phyloP scores from a whole-genome alignment of 2,113 vertebrate genomes.

The Gopherus flavomarginatus region DNA sequence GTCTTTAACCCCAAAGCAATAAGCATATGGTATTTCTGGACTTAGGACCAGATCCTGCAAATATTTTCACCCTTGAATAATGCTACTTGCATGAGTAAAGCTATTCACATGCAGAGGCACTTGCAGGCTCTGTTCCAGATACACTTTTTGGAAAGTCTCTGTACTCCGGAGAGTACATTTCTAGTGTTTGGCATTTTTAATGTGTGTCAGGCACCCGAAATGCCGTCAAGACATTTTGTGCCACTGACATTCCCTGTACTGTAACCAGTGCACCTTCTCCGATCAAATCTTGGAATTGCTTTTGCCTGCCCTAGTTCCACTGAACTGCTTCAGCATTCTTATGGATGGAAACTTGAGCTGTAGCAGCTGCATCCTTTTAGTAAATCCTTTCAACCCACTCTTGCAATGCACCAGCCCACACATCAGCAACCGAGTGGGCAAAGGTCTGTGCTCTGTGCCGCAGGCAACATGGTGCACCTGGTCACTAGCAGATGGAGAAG shows the following conservation, averaged over 20 bases:
- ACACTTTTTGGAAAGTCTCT: background rate
- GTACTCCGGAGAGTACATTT: background rate
- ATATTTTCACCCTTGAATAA: fast-evolving
- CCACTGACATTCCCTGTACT: background rate
- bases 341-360: background rate
- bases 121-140: background rate
- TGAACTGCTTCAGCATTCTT: background rate
- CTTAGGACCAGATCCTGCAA: fast-evolving
- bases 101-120: background rate
- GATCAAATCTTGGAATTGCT: background rate
- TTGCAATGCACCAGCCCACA: background rate
- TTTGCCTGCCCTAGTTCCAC: background rate
- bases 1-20: background rate
- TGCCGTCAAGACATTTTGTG: background rate
- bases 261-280: background rate
- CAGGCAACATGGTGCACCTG: fast-evolving
- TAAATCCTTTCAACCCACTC: background rate
- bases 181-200: background rate
- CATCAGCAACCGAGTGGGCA: background rate
- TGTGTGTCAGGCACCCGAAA: background rate
- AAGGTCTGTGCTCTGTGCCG: background rate
- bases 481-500: background rate
- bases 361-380: background rate
- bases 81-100: background rate
- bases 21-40: background rate